phyloP scores from a whole-genome alignment of 92 coral and sea anemone species.

The Galaxea fascicularis region DNA sequence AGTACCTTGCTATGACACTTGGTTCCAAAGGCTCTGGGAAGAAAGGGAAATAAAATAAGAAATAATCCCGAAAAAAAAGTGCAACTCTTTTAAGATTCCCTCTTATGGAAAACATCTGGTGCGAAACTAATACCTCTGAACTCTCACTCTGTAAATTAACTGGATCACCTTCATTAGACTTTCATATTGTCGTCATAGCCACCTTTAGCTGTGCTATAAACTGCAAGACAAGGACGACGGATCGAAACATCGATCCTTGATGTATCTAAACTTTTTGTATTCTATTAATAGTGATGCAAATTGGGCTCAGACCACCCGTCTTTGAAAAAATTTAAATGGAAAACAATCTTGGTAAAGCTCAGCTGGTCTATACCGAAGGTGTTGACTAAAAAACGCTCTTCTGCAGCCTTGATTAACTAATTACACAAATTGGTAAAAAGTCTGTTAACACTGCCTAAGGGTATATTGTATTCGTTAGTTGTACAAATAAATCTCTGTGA shows the following conservation, averaged over 20 bases:
- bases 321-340: neutral
- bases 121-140: neutral
- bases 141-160: neutral
- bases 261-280: neutral
- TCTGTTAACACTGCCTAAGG: no score
- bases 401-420: no score
- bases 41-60: neutral
- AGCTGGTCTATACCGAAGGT: no score
- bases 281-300: neutral
- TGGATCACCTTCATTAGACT: conserved; percentile 11
- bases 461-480: no score
- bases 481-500: no score
- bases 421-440: no score
- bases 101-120: neutral
- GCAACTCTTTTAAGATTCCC: neutral
- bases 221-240: no score
- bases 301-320: neutral
- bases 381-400: no score
- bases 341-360: neutral
- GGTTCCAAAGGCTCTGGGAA: neutral
- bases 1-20: no score
- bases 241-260: neutral
- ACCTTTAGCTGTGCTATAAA: no score
- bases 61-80: neutral
- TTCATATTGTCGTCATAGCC: neutral